Percentiles rank a stretch among this genome's conserved stretches.
Conservation (phyloP, 2,888 invertebrate species). For the Cynaeus angustus region DNA sequence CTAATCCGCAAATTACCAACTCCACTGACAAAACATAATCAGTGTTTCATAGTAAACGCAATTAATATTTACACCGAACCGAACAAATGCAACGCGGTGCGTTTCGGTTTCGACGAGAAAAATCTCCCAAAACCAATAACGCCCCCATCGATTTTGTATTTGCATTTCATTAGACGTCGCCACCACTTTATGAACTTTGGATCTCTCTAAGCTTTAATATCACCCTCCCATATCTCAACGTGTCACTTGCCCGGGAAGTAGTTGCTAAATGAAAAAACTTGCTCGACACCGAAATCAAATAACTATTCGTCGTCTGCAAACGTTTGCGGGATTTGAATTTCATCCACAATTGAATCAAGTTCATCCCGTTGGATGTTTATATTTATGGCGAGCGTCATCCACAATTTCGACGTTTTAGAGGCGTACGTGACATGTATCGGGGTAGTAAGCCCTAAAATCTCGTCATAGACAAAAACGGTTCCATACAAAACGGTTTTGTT, state of each 20-base stretch:
- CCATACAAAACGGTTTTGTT: constrained; percentile 6
- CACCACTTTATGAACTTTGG: constrained; percentile 34
- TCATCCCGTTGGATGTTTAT: constrained; percentile 32
- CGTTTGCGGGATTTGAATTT: constrained; percentile 29
- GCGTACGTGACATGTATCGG: constrained; percentile 29
- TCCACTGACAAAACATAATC: constrained; percentile 38
- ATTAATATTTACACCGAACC: constrained; percentile 32
- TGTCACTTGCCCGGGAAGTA: constrained; percentile 4
- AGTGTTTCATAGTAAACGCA: constrained; percentile 33
- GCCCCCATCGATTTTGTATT: constrained; percentile 39
- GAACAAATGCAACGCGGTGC: constrained; percentile 9
- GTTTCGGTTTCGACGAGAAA: neutral
- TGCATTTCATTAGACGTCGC: constrained; percentile 37
- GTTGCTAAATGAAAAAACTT: constrained; percentile 2
- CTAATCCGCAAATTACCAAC: constrained; percentile 40
- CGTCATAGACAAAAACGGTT: constrained; percentile 16
- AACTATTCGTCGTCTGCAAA: constrained; percentile 4
- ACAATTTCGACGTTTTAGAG: constrained; percentile 40
- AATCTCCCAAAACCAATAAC: constrained; percentile 21
- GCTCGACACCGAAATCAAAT: neutral
- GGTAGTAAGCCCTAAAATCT: constrained; percentile 29
- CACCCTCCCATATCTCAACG: constrained; percentile 18
- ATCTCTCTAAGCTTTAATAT: constrained; percentile 40
- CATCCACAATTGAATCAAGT: constrained; percentile 41
- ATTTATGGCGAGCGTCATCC: constrained; percentile 30